Base-by-base conservation (phyloP, 2,888 invertebrate species). In the Nephrotoma guestfalica region DNA sequence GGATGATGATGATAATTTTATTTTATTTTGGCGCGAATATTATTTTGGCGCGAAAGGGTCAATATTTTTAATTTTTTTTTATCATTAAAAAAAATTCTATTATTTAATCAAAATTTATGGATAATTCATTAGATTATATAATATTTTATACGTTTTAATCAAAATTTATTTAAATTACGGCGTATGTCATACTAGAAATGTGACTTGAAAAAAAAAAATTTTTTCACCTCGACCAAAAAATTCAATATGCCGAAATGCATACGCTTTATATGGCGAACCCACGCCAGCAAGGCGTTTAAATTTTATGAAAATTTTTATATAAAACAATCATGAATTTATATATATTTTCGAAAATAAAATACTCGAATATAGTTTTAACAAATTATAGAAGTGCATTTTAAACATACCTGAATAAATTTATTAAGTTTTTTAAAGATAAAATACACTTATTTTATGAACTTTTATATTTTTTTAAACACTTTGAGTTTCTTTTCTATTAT, bases 241-340 rank as follows among this genome's bases (percentile, higher is more conserved):
- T 86, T 86, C 86, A 86, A 86, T 57, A 86, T 86, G 86, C 86
- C 86, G 71, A 71, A 11, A 43, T 86, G 41, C 86, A 86, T 86
- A 57, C 51, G 57, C 86, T 86, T 51, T 86, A 41, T 86, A 86
- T 86, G 86, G 86, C 71, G 84, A 87, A 88, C 89, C 89, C 89
- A 89, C 89, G 89, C 88, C 88, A 88, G 89, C 89, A 89, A 90
- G 89, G 90, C 90, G 89, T 90, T 90, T 88, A 89, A 87, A 87
- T 88, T 89, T 89, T 89, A 86, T 88, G 88, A 88, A 89, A 89
- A 89, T 90, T 90, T 90, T 89, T 90, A 90, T 90, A 90, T 90
- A 90, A 90, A 90, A 89, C 88, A 89, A 88, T 87, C 88, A 88
- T 88, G 88, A 87, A 89, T 90, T 88, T 88, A 51, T 86, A 85